Base-by-base conservation (phyloP, 2,888 invertebrate genomes). In the Watsonalla cultraria region DNA sequence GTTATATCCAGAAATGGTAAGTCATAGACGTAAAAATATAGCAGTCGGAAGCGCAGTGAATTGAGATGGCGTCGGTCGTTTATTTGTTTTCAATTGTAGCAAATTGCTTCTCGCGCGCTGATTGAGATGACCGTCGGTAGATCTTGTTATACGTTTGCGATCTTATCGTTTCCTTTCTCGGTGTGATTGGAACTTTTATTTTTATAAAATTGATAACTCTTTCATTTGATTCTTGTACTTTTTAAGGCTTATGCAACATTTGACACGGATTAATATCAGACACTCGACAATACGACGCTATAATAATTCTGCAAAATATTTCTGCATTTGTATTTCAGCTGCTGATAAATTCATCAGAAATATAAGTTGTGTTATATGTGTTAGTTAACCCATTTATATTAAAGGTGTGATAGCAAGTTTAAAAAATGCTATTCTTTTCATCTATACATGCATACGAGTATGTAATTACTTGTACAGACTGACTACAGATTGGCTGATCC, bases 1-100 rank as follows among this genome's bases (percentile, higher is more conserved):
- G 90, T 90, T 56, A 84, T 90, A 64, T 90, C 90, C 67, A 81
- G 89, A 80, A 90, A 89, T 68, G 90, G 90, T 90, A 70, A 88
- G 90, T 71, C 51, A 45, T 45, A 33, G 51, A 24, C 33, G 42
- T 51, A 13, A 45, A 48, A 45, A 45, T 33, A 45, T 24, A 39
- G 42, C 60, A 54, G 51, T 64, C 62, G 66, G 66, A 66, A 64
- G 62, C 66, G 65, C 61, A 60, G 61, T 60, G 62, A 73, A 75
- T 76, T 71, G 71, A 70, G 72, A 69, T 66, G 65, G 69, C 65
- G 71, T 58, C 72, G 71, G 60, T 74, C 76, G 74, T 80, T 81
- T 83, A 85, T 84, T 86, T 84, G 78, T 82, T 80, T 82, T 74
- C 81, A 82, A 86, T 86, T 83, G 84, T 80, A 70, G 74, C 76